Base-by-base conservation (phyloP, 2,113 vertebrate genomes). In the Opisthocomus hoazin region DNA sequence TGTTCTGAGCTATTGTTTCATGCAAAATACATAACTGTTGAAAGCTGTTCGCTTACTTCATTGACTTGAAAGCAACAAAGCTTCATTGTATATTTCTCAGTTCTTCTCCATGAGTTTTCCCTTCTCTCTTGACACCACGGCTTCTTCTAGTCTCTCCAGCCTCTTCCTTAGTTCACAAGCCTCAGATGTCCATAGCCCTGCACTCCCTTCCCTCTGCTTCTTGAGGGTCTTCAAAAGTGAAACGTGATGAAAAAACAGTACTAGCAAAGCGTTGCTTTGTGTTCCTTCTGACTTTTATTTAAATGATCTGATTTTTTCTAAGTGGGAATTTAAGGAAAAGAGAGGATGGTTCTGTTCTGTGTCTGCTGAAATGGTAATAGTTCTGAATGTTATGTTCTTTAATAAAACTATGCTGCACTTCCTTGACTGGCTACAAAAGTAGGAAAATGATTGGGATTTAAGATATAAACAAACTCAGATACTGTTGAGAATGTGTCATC, bases 21-120 rank as follows among this genome's bases (percentile, higher is more conserved):
- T 83, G 36, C n/a, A 78, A 87, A 80, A 69, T 82, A 79, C 0
- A 2, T 46, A 85, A 79, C 61, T 88, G 84, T 60, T 93, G 90
- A 94, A 94, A 96, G 82, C 36, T 79, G 21, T 56, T 79, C 71
- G 21, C 74, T 96, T 90, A 30, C 61, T 91, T 89, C 56, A 91
- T 27, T 87, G 39, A 56, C 61, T 60, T 79, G 27, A 91, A 87
- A 93, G 70, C 58, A 94, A 76, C 70, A 91, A 85, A 91, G 57
- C 11, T 63, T 79, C 48, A 64, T 29, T 93, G 61, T 76, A 6
- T 48, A 76, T 80, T 79, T 79, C 82, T 75, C 53, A 43, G 29
- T 39, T 27, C 61, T 88, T 70, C 22, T 11, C 34, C 36, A 15
- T 36, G 48, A 85, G 34, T 82, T 76, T 90, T 91, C 26, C 34